Evolutionary conservation across 2,797 vertebrate genomes (phyloP), one percentile per base, ranked within the genome.

Genomic region (Masticophis lateralis): DNA sequence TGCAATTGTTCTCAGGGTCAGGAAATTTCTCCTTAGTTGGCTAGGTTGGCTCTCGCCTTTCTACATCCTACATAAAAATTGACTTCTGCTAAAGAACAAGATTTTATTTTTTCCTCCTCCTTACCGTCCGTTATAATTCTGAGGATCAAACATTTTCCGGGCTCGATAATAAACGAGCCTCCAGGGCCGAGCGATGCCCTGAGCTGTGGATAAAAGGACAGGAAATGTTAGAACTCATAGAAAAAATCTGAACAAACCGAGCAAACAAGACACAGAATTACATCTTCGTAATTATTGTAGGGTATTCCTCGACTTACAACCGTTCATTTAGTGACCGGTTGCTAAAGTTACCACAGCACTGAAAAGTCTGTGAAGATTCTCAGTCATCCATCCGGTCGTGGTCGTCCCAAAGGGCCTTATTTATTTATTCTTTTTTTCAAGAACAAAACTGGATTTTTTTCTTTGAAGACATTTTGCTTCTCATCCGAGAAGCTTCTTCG

Each of bases 141-240:
- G 61, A 6, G 91, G 79, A 53, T 96, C 94, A 61, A 91, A 95
- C 22, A 96, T 53, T 89, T 94, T 95, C 32, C 47, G 59, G 22
- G 92, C 96, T 79, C 95, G 91, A 3, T 63, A 83, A 25, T 47
- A 86, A 8, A 96, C 93, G 1, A 86, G 90, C 8, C 56, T 22
- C 53, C 93, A 79, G 2, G 93, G 53, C 1, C 95, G 94, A 16
- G 92, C 43, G 27, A 96, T 90, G 2, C 93, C 92, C 25, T 87
- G 59, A 47, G 91, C 95, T 96, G 83, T 3, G 14, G 32, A 59
- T 28, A 22, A 57, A 28, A 69, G 2, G 9, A 59, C 0, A 11
- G 14, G 5, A 51, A 25, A 0, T 3, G 27, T 92, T 57, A 88
- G 56, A 14, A 37, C 2, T 51, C 0, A 6, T 51, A 51, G 6